These are phyloP conservation scores for Odontamblyopus rebecca DNA, from an alignment of 2,797 vertebrate genomes.

Conservation along the genomic window DNA sequence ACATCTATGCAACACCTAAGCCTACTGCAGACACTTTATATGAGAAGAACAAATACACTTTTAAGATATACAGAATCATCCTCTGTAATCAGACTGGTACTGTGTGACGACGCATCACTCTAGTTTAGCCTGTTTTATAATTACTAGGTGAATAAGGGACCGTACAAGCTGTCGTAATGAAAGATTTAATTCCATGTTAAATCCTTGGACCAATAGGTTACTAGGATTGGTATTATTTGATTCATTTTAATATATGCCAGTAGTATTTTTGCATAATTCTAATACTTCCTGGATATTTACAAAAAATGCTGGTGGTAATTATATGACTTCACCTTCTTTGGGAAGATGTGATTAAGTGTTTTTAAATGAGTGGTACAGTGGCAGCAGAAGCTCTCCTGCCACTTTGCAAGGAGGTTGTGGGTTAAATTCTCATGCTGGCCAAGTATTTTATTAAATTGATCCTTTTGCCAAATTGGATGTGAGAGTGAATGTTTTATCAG, in stretches of 20 bases:
- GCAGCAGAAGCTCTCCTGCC: not conserved
- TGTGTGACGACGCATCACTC: constrained; percentile 22
- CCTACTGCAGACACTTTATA: constrained; percentile 81
- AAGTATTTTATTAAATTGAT: not conserved
- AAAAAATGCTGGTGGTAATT: constrained; percentile 6
- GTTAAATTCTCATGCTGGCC: not conserved
- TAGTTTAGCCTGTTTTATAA: constrained; percentile 32
- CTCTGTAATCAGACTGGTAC: constrained; percentile 48
- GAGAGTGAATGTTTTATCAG: not conserved
- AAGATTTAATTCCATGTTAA: constrained; percentile 20
- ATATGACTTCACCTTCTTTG: constrained; percentile 5
- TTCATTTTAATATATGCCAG: not conserved
- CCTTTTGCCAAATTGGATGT: not conserved
- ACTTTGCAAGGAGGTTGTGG: not conserved
- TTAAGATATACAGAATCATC: constrained; percentile 66
- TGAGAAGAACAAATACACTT: constrained; percentile 71
- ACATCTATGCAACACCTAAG: constrained; percentile 76
- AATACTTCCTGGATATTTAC: not conserved
- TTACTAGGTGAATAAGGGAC: constrained; percentile 53
- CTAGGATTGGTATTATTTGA: constrained; percentile 12
- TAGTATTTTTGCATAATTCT: constrained; percentile 1
- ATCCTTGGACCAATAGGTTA: constrained; percentile 12
- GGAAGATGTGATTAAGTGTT: not conserved
- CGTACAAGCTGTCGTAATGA: constrained; percentile 15
- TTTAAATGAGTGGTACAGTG: not conserved